Evolutionary conservation across 1,140 invertebrate genomes (phyloP), one percentile per base, ranked within the genome.

Genomic region (Vanessa atalanta): DNA sequence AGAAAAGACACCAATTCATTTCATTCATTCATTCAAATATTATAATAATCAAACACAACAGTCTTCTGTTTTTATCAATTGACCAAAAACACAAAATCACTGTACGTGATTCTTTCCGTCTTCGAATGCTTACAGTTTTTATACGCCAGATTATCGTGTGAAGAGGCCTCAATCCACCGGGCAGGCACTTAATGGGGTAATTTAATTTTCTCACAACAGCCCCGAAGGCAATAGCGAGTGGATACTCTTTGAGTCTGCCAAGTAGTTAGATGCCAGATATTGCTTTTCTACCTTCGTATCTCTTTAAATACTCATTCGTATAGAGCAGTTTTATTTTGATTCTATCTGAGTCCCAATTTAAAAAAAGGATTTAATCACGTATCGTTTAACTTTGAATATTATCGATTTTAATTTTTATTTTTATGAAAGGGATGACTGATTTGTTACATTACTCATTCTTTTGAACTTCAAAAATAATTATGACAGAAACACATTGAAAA

Each of bases 201-300:
- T 85, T 85, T 85, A 84, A 85, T 85, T 85, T 85, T 86, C 82
- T 83, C 84, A 76, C 73, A 82, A 81, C 82, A 76, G 76, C 82
- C 81, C 26, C 80, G 76, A 78, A 81, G 75, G 82, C 79, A 80
- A 83, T 80, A 79, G 70, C 70, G 57, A 76, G 65, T 74, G 77
- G 75, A 77, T 81, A 77, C 71, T 77, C 75, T 77, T 76, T 60
- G 73, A 79, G 65, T 67, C 77, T 80, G 80, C 79, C 78, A 80
- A 79, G 72, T 81, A 78, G 75, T 76, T 67, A 68, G 78, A 76
- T 77, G 75, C 78, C 77, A 83, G 79, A 81, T 80, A 83, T 79
- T 76, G 77, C 76, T 73, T 79, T 78, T 76, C 67, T 77, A 79
- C 77, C 77, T 81, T 77, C 70, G 60, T 65, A 76, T 77, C 79